Percentiles rank a stretch among this genome's conserved stretches.
These are phyloP conservation scores for Odontesthes bonariensis DNA, from an alignment of 2,113 vertebrate genomes.

Conservation along the genomic window DNA sequence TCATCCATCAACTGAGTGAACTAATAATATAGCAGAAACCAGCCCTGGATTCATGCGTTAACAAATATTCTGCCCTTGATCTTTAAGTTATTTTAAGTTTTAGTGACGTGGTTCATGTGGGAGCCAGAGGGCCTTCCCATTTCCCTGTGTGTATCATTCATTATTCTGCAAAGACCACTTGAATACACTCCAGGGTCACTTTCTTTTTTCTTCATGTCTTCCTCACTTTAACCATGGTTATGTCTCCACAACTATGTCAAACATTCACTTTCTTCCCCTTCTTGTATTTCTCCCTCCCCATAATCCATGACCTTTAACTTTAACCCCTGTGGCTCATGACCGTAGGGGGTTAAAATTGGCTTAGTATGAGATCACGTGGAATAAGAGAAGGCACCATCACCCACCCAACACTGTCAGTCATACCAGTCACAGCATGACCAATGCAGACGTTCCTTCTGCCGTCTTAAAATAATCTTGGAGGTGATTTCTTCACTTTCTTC, in stretches of 20 bases:
- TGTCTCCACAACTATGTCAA: conserved; percentile 9
- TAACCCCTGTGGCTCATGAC: conserved; percentile 13
- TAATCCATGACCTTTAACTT: conserved; percentile 2
- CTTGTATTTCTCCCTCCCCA: background rate
- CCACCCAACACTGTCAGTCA: background rate
- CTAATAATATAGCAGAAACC: background rate
- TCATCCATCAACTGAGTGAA: background rate
- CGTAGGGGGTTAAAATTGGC: too few relatives aligned
- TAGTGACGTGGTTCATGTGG: conserved; percentile 1
- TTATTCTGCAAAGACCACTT: conserved; percentile 1
- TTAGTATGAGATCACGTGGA: background rate
- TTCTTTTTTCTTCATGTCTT: background rate
- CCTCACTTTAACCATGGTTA: background rate
- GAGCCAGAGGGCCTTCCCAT: background rate
- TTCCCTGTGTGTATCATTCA: background rate
- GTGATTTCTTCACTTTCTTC: too few relatives aligned
- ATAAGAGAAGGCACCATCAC: conserved; percentile 1
- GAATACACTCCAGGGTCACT: background rate
- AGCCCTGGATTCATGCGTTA: background rate
- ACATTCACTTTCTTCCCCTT: conserved; percentile 12
- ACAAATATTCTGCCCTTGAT: background rate
- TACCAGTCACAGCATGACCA: background rate
- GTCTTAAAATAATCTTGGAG: too few relatives aligned
- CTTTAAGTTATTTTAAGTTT: background rate
- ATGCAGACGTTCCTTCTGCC: too few relatives aligned